Evolutionary conservation across 2,113 vertebrate species (phyloP), one percentile per base, ranked within the genome.

Genomic region (Toxotes jaculatrix): DNA sequence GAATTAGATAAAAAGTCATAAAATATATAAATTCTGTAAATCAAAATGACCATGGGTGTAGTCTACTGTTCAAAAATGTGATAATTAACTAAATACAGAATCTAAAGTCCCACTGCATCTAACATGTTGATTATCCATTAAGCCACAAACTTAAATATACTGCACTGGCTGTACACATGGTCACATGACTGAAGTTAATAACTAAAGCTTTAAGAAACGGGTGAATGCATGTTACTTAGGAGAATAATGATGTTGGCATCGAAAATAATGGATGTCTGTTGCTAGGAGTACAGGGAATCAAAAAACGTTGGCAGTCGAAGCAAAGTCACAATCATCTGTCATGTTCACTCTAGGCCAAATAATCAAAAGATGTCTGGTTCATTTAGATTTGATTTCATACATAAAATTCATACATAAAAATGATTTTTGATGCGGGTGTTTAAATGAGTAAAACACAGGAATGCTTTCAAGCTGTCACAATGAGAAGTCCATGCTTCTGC

Each of bases 381-480:
- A 57, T 51, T 72, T 66, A 27, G n/a, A 59, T 66, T 57, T 69
- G n/a, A 74, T 49, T 82, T 81, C 21, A 57, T 51, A 71, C 64
- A 66, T 34, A 56, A 73, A 81, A 81, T 34, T n/a, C 43, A 53
- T 42, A 56, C 21, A 32, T 42, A 49, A 61, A 83, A 42, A 56
- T 27, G 5, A 36, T 17, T 71, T 79, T 67, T 47, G 12, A 75
- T 72, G 61, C 72, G 70, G 66, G 27, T 23, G 80, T 66, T 82
- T 34, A 31, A 53, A 19, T 23, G 61, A 63, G 19, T 68, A 27
- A 82, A 83, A 85, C 79, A 82, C 71, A 40, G 40, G 38, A 77
- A 88, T 49, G 80, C 87, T 83, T 83, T 88, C 51, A 85, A 77
- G 80, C 62, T 63, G 67, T 83, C 80, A 65, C 57, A 68, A 63